These are phyloP conservation scores for Avahi laniger DNA, from an alignment of 2,797 vertebrate species.

Conservation along the genomic window DNA sequence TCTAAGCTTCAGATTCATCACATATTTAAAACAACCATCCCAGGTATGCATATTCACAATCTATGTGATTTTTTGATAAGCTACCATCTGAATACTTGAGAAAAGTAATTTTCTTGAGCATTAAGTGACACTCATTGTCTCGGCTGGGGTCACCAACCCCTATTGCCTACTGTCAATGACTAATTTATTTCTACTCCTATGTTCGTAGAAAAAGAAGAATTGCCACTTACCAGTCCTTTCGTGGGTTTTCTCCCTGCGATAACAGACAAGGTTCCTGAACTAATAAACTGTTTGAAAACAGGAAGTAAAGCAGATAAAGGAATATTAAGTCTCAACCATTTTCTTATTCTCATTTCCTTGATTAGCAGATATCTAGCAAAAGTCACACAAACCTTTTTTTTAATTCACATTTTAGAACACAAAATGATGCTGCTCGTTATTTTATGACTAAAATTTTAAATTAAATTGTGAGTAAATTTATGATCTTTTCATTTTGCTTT, in stretches of 20 bases:
- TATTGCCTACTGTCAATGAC: not conserved
- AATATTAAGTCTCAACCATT: not conserved
- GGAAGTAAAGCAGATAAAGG: not conserved
- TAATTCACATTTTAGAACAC: not conserved
- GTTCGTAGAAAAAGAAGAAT: not conserved
- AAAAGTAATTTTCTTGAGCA: not conserved
- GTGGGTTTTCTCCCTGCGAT: slow-evolving; percentile 46
- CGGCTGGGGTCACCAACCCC: not conserved
- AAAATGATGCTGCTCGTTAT: not conserved
- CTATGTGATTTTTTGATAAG: not conserved
- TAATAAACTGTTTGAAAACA: slow-evolving; percentile 58
- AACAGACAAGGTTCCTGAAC: slow-evolving; percentile 58
- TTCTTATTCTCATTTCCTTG: not conserved
- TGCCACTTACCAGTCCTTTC: slow-evolving; percentile 32
- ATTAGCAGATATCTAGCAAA: not conserved
- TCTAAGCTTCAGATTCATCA: not conserved
- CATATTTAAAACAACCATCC: not conserved
- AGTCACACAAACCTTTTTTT: not conserved
- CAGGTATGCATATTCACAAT: not conserved
- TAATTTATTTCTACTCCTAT: not conserved
- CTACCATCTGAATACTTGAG: not conserved
- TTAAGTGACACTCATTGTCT: not conserved
- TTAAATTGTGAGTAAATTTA: not conserved
- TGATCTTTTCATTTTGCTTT: not conserved
- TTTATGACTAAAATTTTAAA: not conserved